Evolutionary conservation across 2,113 vertebrate species (phyloP).

Genomic region (Leucopsar rothschildi): DNA sequence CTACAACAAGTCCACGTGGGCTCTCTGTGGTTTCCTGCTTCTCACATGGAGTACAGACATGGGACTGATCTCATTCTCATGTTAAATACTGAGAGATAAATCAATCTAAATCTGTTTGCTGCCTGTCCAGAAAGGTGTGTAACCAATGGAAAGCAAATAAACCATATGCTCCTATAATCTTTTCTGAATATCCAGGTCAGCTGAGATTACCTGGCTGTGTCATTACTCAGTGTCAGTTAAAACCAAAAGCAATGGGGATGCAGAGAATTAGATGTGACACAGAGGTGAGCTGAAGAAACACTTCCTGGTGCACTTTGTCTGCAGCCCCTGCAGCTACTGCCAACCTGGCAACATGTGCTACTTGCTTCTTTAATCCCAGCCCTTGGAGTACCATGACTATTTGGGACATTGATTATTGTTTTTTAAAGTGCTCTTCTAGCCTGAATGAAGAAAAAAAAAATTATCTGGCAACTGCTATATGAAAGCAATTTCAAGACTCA

Average conservation of each 20-base stretch:
- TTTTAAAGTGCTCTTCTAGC: neutral
- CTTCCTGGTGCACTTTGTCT: neutral
- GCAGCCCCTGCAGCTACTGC: neutral
- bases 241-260: neutral
- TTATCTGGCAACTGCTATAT: neutral
- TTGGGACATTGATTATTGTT: neutral
- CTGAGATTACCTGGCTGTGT: neutral
- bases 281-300: neutral
- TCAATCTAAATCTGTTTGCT: neutral
- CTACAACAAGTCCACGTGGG: fast-evolving
- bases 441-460: neutral
- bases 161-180: neutral
- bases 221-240: neutral
- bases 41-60: neutral
- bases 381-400: neutral
- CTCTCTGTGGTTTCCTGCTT: neutral
- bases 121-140: neutral
- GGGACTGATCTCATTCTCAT: neutral
- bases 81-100: neutral
- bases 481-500: neutral
- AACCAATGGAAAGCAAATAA: neutral
- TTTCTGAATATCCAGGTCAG: neutral
- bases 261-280: neutral
- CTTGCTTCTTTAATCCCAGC: neutral
- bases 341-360: neutral